These are phyloP conservation scores for Coelopa pilipes DNA, from an alignment of 2,888 invertebrate genomes.

Conservation along the genomic window DNA sequence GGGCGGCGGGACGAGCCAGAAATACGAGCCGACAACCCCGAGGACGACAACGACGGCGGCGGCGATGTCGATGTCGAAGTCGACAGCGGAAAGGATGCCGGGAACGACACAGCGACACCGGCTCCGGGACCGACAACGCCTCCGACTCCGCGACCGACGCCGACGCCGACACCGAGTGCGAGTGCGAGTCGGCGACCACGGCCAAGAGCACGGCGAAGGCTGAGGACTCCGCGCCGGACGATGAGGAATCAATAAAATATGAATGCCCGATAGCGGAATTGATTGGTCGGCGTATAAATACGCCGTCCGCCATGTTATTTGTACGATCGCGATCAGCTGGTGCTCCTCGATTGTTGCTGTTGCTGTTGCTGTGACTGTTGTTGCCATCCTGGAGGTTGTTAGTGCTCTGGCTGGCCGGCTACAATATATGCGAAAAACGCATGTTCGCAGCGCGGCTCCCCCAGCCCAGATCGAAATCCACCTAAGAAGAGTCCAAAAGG, in stretches of 20 bases:
- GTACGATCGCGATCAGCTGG: conserved; percentile 36
- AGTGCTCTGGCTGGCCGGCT: too few species aligned
- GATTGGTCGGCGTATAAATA: conserved; percentile 53
- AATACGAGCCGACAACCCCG: conserved; percentile 40
- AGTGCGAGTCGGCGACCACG: too few species aligned
- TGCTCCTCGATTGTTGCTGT: conserved; percentile 10
- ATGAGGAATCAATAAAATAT: conserved; percentile 56
- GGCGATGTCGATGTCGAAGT: conserved; percentile 9
- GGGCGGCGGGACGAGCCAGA: neutral
- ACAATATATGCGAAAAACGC: conserved; percentile 40
- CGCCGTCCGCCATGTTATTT: conserved; percentile 30
- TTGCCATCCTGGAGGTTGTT: conserved; percentile 10
- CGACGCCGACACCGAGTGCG: neutral
- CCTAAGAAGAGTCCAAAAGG: too few species aligned
- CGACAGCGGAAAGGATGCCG: conserved; percentile 17
- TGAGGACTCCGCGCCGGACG: too few species aligned
- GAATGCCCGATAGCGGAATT: conserved; percentile 58
- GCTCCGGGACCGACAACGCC: neutral
- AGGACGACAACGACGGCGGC: neutral
- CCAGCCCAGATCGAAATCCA: conserved; percentile 10
- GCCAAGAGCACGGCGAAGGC: conserved; percentile 5
- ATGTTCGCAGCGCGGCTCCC: conserved; percentile 22
- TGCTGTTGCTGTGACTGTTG: conserved; percentile 8
- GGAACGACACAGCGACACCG: conserved; percentile 5
- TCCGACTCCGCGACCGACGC: neutral